Percentiles rank a stretch among this genome's conserved stretches.
Conservation (phyloP, 30 jellyfish, hydroid and myxozoan genomes). For the Turritopsis rubra region DNA sequence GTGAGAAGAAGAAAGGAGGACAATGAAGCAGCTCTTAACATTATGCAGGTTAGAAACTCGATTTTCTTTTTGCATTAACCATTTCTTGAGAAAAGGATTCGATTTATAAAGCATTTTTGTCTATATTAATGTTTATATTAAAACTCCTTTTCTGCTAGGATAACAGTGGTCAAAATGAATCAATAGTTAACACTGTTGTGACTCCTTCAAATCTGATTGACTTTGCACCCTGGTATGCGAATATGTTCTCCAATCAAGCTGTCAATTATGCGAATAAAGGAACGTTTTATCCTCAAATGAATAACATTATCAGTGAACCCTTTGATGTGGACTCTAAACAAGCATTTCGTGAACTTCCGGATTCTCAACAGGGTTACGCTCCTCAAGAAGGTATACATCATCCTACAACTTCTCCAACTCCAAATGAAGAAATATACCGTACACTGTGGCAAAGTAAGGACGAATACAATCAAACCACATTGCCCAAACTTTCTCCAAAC, state of each 20-base stretch:
- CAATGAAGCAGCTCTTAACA: neutral
- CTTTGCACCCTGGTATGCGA: neutral
- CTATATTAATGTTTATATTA: neutral
- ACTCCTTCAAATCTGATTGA: neutral
- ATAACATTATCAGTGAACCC: neutral
- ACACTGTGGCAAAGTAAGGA: neutral
- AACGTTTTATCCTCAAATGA: neutral
- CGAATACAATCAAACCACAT: neutral
- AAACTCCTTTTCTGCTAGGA: neutral
- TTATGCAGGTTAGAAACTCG: neutral
- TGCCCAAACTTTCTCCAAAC: constrained; percentile 4
- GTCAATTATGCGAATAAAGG: neutral
- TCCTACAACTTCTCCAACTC: neutral
- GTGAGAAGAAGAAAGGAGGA: constrained; percentile 1
- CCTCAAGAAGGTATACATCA: neutral
- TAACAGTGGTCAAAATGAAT: neutral
- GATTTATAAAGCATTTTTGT: too few relatives aligned
- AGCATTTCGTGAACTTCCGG: neutral
- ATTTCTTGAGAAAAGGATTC: too few relatives aligned
- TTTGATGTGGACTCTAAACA: neutral
- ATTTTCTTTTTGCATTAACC: too few relatives aligned
- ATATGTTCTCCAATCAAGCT: neutral
- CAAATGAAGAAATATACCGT: constrained; percentile 9
- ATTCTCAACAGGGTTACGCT: neutral
- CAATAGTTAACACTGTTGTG: neutral